Evolutionary conservation across 2,113 vertebrate species (phyloP), one percentile per base, ranked within the genome.

Genomic region (Halcyon senegalensis): DNA sequence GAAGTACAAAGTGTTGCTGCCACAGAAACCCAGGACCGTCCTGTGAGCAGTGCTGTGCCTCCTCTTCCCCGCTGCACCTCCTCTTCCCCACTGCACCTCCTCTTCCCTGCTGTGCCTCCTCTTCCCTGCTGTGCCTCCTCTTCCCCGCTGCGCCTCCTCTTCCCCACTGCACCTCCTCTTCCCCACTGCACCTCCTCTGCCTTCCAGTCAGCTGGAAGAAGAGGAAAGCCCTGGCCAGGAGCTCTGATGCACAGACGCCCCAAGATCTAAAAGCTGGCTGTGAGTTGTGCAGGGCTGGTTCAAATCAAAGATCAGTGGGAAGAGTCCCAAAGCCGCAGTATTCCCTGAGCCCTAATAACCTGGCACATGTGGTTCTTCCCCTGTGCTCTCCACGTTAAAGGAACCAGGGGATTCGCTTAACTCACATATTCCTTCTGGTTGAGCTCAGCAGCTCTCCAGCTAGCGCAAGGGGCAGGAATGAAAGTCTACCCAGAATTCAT

Each of bases 391-490:
- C 84, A 46, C 0, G 10, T 59, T 17, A n/a, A 84, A 51, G 23
- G 35, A 53, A 50, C 8, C 1, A 23, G 25, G 41, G 66, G 43
- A 24, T 72, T 81, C 50, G 41, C 23, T 69, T 4, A 31, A 44
- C 44, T 84, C 0, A 1, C 46, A 77, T 83, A 73, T 17, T 90
- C 64, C 70, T 89, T 41, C 48, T 41, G 56, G n/a, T 31, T 56
- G 48, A 53, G 66, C 74, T 67, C 5, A 9, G 48, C 27, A 41
- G 30, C 35, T 30, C 3, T n/a, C 69, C 50, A 64, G 43, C 37
- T 8, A 44, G 56, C 0, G 0, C 37, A 39, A 44, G 46, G 16
- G n/a, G 43, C 37, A 66, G 68, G 84, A 63, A 50, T 13, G 7
- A 9, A 92, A 82, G 24, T 48, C 28, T 37, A 73, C 12, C 12